Percentiles rank a stretch among this genome's conserved stretches.
Conservation (phyloP, 2,113 vertebrate genomes). For the Mixornis gularis region DNA sequence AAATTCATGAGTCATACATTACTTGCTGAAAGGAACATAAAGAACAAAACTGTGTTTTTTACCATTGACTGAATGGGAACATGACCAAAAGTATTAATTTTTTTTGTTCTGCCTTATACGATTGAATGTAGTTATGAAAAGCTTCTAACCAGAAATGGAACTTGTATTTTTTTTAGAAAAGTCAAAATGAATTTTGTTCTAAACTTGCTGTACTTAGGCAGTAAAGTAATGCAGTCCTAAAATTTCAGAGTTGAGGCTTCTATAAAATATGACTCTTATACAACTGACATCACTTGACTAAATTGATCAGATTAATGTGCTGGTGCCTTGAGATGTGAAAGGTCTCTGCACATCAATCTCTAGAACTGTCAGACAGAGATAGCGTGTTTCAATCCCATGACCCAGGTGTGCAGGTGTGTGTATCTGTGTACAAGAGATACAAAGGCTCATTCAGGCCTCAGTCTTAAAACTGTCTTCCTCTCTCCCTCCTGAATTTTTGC, state of each 20-base stretch:
- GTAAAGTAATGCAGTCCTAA: constrained; percentile 4
- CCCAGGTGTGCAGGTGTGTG: neutral
- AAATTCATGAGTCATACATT: constrained; percentile 3
- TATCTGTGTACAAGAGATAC: neutral
- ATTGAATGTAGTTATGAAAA: neutral
- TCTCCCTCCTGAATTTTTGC: neutral
- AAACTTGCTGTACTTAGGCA: neutral
- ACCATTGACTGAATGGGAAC: neutral
- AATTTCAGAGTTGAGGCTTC: neutral
- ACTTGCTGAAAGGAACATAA: constrained; percentile 1
- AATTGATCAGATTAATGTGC: constrained; percentile 31
- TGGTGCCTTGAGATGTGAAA: constrained; percentile 26
- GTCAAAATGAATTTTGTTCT: neutral
- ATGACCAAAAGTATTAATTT: neutral
- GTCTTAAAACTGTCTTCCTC: neutral
- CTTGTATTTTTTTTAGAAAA: neutral
- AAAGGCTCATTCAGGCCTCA: neutral
- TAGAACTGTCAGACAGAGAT: neutral
- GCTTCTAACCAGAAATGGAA: neutral
- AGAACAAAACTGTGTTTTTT: neutral
- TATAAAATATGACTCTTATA: neutral
- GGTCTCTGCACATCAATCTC: constrained; percentile 6
- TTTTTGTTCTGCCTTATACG: neutral
- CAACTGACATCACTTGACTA: neutral
- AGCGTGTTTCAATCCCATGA: neutral